phyloP scores from a whole-genome alignment of 2,888 invertebrate species.

The Campopleginae sp. region DNA sequence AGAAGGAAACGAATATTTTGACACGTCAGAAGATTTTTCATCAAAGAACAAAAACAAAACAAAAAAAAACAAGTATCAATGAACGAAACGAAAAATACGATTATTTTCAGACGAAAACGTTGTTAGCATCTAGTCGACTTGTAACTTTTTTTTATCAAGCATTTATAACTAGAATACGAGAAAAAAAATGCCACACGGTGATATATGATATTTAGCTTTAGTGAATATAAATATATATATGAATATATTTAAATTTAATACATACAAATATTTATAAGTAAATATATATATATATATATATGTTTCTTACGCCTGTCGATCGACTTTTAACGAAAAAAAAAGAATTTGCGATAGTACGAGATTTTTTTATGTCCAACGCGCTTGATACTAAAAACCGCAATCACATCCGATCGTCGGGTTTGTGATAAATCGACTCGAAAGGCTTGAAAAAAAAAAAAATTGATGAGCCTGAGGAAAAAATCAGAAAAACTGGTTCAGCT shows the following conservation, averaged over 20 bases:
- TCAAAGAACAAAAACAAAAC: background rate
- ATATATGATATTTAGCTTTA: conserved; percentile 50
- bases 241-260: conserved; percentile 65
- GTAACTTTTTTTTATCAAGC: conserved; percentile 59
- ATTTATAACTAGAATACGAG: conserved; percentile 59
- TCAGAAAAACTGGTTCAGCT: conserved; percentile 15
- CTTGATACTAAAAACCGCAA: conserved; percentile 32
- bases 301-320: conserved; percentile 72
- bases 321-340: conserved; percentile 17
- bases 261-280: conserved; percentile 60
- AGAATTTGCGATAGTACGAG: conserved; percentile 28
- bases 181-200: conserved; percentile 53
- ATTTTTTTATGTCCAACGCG: conserved; percentile 44
- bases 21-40: conserved; percentile 33
- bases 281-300: conserved; percentile 67
- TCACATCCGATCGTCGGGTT: conserved; percentile 27
- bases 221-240: conserved; percentile 64
- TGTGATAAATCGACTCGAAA: conserved; percentile 8
- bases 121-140: conserved; percentile 73
- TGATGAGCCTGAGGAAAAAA: background rate
- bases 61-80: conserved; percentile 27
- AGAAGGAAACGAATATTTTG: conserved; percentile 71
- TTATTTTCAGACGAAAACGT: conserved; percentile 75
- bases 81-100: conserved; percentile 55
- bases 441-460: background rate